phyloP scores from a whole-genome alignment of 2,113 vertebrate genomes.

The Forbesichthys agassizii region DNA sequence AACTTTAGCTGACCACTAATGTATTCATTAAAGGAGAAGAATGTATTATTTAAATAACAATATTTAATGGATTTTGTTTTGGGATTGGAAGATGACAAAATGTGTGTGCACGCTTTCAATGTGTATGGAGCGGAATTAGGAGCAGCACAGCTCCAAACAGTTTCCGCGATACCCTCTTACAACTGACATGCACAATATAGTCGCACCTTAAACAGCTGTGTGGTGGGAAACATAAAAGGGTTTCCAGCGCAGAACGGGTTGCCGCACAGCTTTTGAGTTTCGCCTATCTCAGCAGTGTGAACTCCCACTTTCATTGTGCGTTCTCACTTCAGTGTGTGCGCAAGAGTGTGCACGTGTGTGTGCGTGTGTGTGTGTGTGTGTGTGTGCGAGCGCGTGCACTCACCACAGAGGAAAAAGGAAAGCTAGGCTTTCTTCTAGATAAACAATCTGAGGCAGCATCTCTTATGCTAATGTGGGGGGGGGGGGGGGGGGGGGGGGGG shows the following conservation, averaged over 20 bases:
- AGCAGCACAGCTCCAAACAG: conserved; percentile 29
- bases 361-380: conserved; percentile 8
- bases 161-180: conserved; percentile 29
- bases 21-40: too few species aligned
- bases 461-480: conserved; percentile 73
- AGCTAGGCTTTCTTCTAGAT: conserved; percentile 54
- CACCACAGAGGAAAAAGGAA: conserved; percentile 20
- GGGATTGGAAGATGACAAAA: not conserved
- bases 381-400: conserved; percentile 10
- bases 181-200: conserved; percentile 48
- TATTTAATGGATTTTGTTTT: too few species aligned
- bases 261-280: conserved; percentile 62
- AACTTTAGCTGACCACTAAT: too few species aligned
- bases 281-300: conserved; percentile 73
- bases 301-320: conserved; percentile 67
- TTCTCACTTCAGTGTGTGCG: conserved; percentile 52
- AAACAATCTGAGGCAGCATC: conserved; percentile 77
- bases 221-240: conserved; percentile 24
- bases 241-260: conserved; percentile 59
- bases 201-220: conserved; percentile 48
- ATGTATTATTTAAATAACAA: too few species aligned
- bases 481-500: too few species aligned
- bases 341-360: conserved; percentile 20
- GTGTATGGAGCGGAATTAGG: conserved; percentile 20
- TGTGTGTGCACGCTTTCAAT: conserved; percentile 10